These are phyloP conservation scores for Entomobrya proxima DNA, from an alignment of 2,888 invertebrate species.

Conservation along the genomic window DNA sequence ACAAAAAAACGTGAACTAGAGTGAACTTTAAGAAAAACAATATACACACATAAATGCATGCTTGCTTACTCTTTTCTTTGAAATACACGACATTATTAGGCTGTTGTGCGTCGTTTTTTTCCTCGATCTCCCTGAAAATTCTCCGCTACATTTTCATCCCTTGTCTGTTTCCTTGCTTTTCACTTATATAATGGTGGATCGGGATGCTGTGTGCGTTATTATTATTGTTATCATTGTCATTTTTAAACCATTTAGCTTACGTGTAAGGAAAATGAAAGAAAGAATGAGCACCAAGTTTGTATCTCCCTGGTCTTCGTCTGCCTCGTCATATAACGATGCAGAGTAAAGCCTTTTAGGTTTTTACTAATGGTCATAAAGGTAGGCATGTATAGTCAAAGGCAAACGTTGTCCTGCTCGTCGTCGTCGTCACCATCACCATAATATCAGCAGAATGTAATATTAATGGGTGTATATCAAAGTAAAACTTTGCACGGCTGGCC, in stretches of 20 bases:
- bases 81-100: background rate
- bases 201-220: background rate
- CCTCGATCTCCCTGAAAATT: too few species aligned
- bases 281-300: background rate
- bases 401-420: background rate
- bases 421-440: background rate
- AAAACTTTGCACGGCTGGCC: too few species aligned
- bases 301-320: background rate
- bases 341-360: background rate
- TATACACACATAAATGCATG: background rate
- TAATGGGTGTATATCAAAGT: background rate
- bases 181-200: background rate
- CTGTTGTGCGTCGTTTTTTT: background rate
- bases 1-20: conserved; percentile 45
- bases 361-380: background rate
- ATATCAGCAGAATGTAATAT: too few species aligned
- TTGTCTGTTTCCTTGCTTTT: background rate
- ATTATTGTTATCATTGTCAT: conserved; percentile 10
- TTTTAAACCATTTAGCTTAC: too few species aligned
- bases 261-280: background rate
- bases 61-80: background rate
- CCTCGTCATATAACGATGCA: background rate
- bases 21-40: conserved; percentile 26
- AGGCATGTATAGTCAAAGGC: background rate
- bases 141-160: background rate